These are phyloP conservation scores for Hiodon tergisus DNA, from an alignment of 2,113 vertebrate genomes.

Conservation along the genomic window DNA sequence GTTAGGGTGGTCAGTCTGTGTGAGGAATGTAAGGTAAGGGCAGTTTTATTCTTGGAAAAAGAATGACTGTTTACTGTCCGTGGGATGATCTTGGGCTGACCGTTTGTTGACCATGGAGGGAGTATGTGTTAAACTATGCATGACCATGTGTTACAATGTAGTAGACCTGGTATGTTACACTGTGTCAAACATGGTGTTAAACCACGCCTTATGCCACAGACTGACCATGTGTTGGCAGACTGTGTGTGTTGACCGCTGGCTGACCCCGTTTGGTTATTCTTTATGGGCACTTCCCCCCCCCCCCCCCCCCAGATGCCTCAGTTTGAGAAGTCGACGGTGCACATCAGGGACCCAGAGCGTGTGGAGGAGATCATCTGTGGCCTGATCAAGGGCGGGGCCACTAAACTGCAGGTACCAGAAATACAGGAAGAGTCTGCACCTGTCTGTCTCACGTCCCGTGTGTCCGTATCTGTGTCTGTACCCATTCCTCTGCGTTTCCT, in stretches of 20 bases:
- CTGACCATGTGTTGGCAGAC: not conserved
- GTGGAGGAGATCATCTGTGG: slow-evolving; percentile 95
- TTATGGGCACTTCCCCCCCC: not conserved
- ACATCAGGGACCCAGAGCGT: slow-evolving; percentile 81
- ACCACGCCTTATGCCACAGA: not conserved
- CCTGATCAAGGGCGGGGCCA: slow-evolving; percentile 90
- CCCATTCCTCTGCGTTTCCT: not conserved
- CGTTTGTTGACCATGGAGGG: too few species aligned
- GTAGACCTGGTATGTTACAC: too few species aligned
- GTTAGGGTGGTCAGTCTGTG: not conserved
- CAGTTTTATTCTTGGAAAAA: too few species aligned
- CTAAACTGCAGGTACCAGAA: slow-evolving; percentile 84
- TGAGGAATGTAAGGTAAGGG: not conserved
- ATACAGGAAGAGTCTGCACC: too few species aligned
- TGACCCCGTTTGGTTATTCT: too few species aligned
- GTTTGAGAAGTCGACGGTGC: slow-evolving; percentile 89
- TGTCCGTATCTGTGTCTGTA: not conserved
- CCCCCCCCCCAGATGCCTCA: slow-evolving; percentile 82
- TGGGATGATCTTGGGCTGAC: too few species aligned
- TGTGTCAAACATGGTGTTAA: too few species aligned
- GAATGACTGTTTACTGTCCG: too few species aligned
- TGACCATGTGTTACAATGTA: too few species aligned
- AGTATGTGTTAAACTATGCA: too few species aligned
- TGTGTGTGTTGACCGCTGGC: not conserved
- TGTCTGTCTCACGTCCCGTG: not conserved